Percentiles rank a stretch among this genome's conserved stretches.
These are phyloP conservation scores for Neria commutata DNA, from an alignment of 2,888 invertebrate species.

Conservation along the genomic window DNA sequence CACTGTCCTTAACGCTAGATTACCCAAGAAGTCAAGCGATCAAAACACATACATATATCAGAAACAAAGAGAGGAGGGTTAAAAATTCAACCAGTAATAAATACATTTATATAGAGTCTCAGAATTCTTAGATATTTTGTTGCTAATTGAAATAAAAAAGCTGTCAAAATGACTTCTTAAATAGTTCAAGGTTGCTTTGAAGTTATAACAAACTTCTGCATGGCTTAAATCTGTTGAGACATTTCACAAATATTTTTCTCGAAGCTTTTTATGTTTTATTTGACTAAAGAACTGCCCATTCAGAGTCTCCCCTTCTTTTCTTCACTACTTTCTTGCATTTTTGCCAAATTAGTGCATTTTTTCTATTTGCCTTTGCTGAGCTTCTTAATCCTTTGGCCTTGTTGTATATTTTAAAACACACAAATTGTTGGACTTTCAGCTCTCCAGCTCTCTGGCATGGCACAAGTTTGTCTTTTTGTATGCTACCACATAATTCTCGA, in stretches of 20 bases:
- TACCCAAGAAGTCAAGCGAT: too few species aligned
- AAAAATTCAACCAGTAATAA: background rate
- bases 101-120: too few species aligned
- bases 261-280: too few species aligned
- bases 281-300: too few species aligned
- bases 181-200: too few species aligned
- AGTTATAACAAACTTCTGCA: too few species aligned
- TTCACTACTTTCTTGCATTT: background rate
- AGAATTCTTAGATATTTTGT: too few species aligned
- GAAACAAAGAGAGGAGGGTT: background rate
- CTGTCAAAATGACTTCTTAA: too few species aligned
- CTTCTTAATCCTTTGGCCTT: constrained; percentile 11
- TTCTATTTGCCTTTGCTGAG: constrained; percentile 4
- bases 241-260: too few species aligned
- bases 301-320: background rate
- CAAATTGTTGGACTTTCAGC: constrained; percentile 52
- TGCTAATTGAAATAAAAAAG: too few species aligned
- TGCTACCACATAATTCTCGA: constrained; percentile 25
- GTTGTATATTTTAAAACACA: constrained; percentile 35
- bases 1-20: too few species aligned
- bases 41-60: background rate
- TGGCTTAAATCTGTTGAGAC: too few species aligned
- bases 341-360: background rate
- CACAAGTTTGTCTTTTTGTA: constrained; percentile 40
- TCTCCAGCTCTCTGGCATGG: constrained; percentile 45